These are phyloP conservation scores for Calycopis cecrops DNA, from an alignment of 1,140 invertebrate genomes.

Conservation along the genomic window DNA sequence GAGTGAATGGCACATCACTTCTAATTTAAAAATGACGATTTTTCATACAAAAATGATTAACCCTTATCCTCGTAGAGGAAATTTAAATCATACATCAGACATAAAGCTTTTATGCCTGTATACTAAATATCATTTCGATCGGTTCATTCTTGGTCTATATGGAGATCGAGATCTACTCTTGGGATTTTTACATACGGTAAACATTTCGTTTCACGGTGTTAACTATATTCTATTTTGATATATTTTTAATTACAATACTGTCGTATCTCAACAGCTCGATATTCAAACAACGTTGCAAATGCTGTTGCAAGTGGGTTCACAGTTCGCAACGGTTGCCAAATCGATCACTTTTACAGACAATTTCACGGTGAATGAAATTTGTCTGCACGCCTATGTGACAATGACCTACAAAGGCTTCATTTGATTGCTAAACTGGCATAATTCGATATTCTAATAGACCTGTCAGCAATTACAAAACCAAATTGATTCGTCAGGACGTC, in stretches of 20 bases:
- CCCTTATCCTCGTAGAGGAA: too few relatives aligned
- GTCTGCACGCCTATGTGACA: conserved; percentile 52
- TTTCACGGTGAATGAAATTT: conserved; percentile 57
- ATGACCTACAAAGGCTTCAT: conserved; percentile 55
- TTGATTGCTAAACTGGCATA: conserved; percentile 19
- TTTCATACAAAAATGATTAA: too few relatives aligned
- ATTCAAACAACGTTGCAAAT: conserved; percentile 23
- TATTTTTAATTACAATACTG: not conserved
- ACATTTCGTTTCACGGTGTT: too few relatives aligned
- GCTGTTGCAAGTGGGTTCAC: conserved; percentile 44
- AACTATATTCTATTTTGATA: too few relatives aligned
- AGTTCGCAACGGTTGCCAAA: conserved; percentile 57
- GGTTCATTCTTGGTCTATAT: too few relatives aligned
- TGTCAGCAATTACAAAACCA: conserved; percentile 8
- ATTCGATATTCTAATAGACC: conserved; percentile 6
- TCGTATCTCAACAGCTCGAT: conserved; percentile 8
- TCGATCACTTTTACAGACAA: conserved; percentile 48
- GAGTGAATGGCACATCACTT: too few relatives aligned
- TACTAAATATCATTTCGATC: too few relatives aligned
- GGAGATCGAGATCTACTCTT: too few relatives aligned
- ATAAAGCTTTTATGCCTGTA: too few relatives aligned
- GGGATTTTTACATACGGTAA: too few relatives aligned
- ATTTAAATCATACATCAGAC: too few relatives aligned
- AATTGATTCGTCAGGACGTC: not conserved
- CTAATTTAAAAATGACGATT: too few relatives aligned